phyloP scores from a whole-genome alignment of 2,797 vertebrate genomes.

The Picus viridis region DNA sequence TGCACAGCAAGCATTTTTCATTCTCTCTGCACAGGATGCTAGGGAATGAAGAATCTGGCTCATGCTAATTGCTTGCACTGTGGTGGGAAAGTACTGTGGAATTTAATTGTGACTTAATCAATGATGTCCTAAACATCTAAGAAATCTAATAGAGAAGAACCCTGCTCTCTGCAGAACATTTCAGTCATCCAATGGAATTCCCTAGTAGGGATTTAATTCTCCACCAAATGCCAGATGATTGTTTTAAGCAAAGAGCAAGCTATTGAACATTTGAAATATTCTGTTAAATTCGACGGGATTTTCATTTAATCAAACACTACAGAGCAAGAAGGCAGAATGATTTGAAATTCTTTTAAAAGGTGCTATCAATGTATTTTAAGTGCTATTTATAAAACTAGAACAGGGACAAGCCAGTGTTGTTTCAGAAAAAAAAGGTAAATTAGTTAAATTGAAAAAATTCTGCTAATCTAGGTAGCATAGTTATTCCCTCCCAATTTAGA shows the following conservation, averaged over 20 bases:
- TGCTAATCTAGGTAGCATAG: not conserved
- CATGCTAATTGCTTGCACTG: not conserved
- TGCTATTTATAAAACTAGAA: not conserved
- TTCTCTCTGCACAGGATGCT: not conserved
- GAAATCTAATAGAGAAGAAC: not conserved
- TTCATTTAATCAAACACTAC: not conserved
- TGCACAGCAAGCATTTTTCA: not conserved
- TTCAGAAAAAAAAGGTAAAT: not conserved
- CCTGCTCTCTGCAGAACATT: not conserved
- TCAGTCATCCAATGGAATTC: not conserved
- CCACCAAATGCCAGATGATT: not conserved
- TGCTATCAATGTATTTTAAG: not conserved
- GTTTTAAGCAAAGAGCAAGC: not conserved
- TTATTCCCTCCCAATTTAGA: not conserved
- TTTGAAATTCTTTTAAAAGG: not conserved
- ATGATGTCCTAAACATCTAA: not conserved
- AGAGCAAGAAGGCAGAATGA: not conserved
- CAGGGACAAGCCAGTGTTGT: not conserved
- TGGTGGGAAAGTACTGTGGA: not conserved
- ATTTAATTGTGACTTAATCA: conserved; percentile 33
- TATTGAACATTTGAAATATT: not conserved
- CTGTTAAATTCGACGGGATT: not conserved
- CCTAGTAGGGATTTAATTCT: not conserved
- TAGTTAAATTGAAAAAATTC: not conserved
- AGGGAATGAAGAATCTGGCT: not conserved